These are phyloP conservation scores for Bungarus multicinctus DNA, from an alignment of 2,113 vertebrate species.

Conservation along the genomic window DNA sequence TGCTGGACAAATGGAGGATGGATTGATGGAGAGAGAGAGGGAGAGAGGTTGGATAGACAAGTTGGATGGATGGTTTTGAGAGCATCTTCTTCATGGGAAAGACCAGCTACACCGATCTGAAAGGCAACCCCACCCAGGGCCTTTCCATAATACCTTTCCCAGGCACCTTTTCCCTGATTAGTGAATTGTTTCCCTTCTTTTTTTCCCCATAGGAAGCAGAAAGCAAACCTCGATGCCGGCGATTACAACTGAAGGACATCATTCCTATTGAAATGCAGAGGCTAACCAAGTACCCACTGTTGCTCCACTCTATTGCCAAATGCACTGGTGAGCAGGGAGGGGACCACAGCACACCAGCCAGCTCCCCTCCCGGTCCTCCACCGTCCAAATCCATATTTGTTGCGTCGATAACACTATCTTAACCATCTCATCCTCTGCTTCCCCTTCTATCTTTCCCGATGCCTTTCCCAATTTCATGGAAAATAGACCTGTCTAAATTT, in stretches of 20 bases:
- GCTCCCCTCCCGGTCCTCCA: not conserved
- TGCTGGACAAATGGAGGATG: not conserved
- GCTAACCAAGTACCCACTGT: conserved; percentile 87
- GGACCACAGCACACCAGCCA: not conserved
- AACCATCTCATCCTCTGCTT: not conserved
- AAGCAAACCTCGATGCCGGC: conserved; percentile 83
- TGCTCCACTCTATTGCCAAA: conserved; percentile 87
- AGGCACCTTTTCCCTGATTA: accelerated
- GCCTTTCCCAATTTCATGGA: not conserved
- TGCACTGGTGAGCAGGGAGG: conserved; percentile 59
- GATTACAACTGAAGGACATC: conserved; percentile 91
- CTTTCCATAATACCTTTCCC: not conserved
- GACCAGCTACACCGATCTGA: not conserved
- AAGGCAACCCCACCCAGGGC: too few relatives aligned
- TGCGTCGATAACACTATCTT: not conserved
- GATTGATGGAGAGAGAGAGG: not conserved
- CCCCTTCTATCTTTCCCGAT: not conserved
- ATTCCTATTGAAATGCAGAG: conserved; percentile 92
- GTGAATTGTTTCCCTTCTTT: not conserved
- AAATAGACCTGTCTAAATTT: not conserved
- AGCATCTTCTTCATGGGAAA: not conserved
- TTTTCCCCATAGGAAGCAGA: conserved; percentile 79
- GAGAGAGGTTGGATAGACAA: too few relatives aligned
- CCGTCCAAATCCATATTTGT: not conserved
- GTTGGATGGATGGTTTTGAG: not conserved